These are phyloP conservation scores for Fragum whitleyi DNA, from an alignment of 2,888 invertebrate species.

Conservation along the genomic window DNA sequence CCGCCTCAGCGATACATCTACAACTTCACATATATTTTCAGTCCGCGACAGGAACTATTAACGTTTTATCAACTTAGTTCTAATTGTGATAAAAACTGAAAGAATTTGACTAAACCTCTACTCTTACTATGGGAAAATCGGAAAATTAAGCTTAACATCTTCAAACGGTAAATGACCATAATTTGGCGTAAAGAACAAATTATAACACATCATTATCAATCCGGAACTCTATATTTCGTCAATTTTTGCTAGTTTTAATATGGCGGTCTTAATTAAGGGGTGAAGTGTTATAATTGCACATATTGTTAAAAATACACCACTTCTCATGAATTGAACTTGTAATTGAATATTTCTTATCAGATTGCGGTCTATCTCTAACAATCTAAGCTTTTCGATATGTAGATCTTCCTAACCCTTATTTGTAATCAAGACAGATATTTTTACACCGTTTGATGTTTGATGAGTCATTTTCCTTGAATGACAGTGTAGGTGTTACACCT, in stretches of 20 bases:
- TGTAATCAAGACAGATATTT: neutral
- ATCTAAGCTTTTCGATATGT: constrained; percentile 21
- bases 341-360: constrained; percentile 55
- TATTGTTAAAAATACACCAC: constrained; percentile 21
- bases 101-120: too few relatives aligned
- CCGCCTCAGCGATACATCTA: too few relatives aligned
- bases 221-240: neutral
- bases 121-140: too few relatives aligned
- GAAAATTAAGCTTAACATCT: too few relatives aligned
- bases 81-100: too few relatives aligned
- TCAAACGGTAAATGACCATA: neutral
- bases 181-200: neutral
- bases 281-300: constrained; percentile 25
- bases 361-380: constrained; percentile 14
- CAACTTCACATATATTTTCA: too few relatives aligned
- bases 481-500: too few relatives aligned
- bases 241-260: neutral
- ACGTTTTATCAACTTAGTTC: too few relatives aligned
- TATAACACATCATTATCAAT: neutral
- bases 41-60: too few relatives aligned
- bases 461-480: too few relatives aligned
- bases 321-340: constrained; percentile 30
- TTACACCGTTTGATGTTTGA: neutral
- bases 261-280: constrained; percentile 6
- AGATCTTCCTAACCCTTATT: constrained; percentile 7